Evolutionary conservation across 2,888 invertebrate species (phyloP).

Genomic region (Calliscelio sp.): DNA sequence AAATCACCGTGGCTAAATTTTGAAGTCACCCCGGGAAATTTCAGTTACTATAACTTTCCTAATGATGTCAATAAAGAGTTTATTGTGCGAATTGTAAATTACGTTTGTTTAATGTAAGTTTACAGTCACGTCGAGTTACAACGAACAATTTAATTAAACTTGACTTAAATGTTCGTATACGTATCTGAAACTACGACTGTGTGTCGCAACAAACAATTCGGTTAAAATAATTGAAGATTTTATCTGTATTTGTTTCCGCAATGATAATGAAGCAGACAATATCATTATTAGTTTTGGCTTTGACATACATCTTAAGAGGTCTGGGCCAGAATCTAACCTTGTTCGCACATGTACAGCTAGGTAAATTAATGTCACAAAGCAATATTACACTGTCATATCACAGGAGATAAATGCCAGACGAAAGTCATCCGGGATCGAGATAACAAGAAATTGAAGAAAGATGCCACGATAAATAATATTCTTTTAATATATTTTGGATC

Average conservation of each 20-base stretch:
- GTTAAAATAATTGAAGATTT: constrained; percentile 7
- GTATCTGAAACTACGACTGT: neutral
- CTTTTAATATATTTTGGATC: no score
- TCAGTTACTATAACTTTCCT: constrained; percentile 21
- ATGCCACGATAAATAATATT: no score
- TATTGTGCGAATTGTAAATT: constrained; percentile 30
- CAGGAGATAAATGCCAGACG: constrained; percentile 18
- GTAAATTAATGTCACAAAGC: constrained; percentile 26
- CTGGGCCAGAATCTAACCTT: constrained; percentile 10
- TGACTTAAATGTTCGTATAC: neutral
- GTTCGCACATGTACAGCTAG: constrained; percentile 18
- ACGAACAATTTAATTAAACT: constrained; percentile 37
- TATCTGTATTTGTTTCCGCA: constrained; percentile 1
- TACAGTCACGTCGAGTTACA: constrained; percentile 27
- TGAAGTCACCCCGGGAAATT: constrained; percentile 23
- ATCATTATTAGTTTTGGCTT: neutral
- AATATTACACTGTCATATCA: constrained; percentile 22
- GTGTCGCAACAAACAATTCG: constrained; percentile 4
- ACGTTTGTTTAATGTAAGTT: constrained; percentile 35
- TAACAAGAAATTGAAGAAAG: constrained; percentile 28
- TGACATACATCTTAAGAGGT: constrained; percentile 21
- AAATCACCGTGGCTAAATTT: constrained; percentile 22
- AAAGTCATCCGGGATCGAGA: constrained; percentile 29
- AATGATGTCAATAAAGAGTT: constrained; percentile 36
- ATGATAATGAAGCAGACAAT: no score